Evolutionary conservation across 2,888 invertebrate species (phyloP), one percentile per base, ranked within the genome.

Genomic region (Spilosoma lubricipeda): DNA sequence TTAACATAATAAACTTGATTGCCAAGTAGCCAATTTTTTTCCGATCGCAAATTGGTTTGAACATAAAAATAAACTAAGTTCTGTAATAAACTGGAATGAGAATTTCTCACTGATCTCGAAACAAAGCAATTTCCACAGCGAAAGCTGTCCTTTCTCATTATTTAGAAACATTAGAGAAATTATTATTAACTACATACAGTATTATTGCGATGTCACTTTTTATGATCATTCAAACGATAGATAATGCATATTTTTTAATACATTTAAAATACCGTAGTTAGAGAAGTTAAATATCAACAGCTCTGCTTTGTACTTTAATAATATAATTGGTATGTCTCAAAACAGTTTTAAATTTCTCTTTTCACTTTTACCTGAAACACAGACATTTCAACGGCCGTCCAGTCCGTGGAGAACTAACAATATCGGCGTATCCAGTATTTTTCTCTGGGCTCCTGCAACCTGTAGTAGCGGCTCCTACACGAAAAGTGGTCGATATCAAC

Each of bases 301-400:
- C 4, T 13, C n/a, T n/a, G 56, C n/a, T 7, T n/a, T 56, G 3
- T 15, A 56, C n/a, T n/a, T 9, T 56, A n/a, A 56, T 52, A 52
- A 52, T 52, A n/a, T 59, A 27, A 13, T 20, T 59, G 1, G 11
- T 27, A 56, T n/a, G n/a, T 13, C 56, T n/a, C 5, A 20, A 56
- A n/a, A 27, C 11, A 56, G 59, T 59, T 27, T 18, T 30, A 30
- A 30, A 18, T 63, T 30, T 63, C 0, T 30, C 3, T 30, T 63
- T 13, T 63, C 4, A 56, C 56, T 56, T 39, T n/a, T 45, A 23
- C 5, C 8, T 52, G 42, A 15, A 45, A 63, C 11, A 11, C 85
- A 98, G 98, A 83, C 98, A 98, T 89, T 98, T 98, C 73, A 98
- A 98, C 89, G 99, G 99, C 0, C 97, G 98, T 86, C 97, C 98